Evolutionary conservation across 2,113 vertebrate species (phyloP).

Genomic region (Phrynosoma blainvillii): DNA sequence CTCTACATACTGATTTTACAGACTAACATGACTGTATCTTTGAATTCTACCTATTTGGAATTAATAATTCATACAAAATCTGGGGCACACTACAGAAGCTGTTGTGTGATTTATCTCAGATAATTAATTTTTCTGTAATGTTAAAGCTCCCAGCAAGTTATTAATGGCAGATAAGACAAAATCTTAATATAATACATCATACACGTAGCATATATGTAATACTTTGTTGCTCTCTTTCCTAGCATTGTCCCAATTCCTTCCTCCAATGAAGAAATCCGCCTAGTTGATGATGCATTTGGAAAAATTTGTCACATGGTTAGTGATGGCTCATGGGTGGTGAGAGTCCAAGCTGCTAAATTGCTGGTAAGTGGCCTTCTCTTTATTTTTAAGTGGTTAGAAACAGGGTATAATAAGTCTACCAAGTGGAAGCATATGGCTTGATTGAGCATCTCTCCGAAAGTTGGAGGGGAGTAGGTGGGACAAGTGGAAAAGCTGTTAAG

Average conservation of each 20-base stretch:
- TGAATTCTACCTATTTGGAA: neutral
- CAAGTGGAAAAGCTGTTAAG: neutral
- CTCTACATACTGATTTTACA: no score
- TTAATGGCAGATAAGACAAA: no score
- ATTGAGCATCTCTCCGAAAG: no score
- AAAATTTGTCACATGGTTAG: slow-evolving; percentile 99
- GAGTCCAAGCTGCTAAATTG: slow-evolving; percentile 94
- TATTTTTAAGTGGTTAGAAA: neutral
- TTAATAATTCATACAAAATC: neutral
- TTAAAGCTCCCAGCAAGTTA: no score
- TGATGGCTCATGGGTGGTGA: slow-evolving; percentile 96
- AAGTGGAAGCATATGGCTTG: no score
- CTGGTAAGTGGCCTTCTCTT: slow-evolving; percentile 80
- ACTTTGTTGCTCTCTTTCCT: neutral
- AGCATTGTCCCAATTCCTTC: slow-evolving; percentile 97
- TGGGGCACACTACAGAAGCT: neutral
- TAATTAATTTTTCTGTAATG: neutral
- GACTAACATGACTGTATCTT: neutral
- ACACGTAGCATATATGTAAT: no score
- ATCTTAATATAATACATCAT: no score
- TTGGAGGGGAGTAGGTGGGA: neutral
- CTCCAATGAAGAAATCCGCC: slow-evolving; percentile 96
- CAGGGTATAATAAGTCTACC: no score
- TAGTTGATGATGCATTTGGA: slow-evolving; percentile 95
- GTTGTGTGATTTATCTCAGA: neutral